Conservation (phyloP, 2,797 vertebrate species). For the Rhyacichthys aspro region DNA sequence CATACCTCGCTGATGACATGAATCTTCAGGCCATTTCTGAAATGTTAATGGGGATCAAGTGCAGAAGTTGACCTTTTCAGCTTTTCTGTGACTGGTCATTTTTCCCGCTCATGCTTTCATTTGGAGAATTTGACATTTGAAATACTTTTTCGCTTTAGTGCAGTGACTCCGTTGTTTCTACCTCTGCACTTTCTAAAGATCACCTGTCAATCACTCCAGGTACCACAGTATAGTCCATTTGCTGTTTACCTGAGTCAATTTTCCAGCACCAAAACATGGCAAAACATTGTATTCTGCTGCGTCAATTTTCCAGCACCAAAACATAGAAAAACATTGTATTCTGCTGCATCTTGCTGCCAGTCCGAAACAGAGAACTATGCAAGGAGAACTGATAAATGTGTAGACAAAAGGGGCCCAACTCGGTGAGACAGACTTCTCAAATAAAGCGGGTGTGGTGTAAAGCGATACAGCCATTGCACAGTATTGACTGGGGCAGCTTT, state of each 20-base stretch:
- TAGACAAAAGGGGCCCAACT: too few relatives aligned
- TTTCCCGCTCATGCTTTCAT: not conserved
- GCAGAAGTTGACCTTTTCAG: conserved; percentile 18
- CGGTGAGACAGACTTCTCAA: not conserved
- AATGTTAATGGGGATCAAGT: conserved; percentile 29
- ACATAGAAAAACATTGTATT: too few relatives aligned
- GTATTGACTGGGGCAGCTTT: not conserved
- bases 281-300: too few relatives aligned
- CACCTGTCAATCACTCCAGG: conserved; percentile 20
- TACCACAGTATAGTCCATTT: not conserved
- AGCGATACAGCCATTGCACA: not conserved
- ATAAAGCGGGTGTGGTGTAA: not conserved
- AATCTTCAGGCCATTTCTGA: conserved; percentile 5
- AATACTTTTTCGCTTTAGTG: conserved; percentile 6
- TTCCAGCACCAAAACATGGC: not conserved
- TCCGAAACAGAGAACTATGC: too few relatives aligned
- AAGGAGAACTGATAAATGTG: too few relatives aligned
- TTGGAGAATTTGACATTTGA: conserved; percentile 7
- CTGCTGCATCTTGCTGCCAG: too few relatives aligned
- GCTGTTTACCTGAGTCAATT: conserved; percentile 9
- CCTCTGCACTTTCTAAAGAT: conserved; percentile 19
- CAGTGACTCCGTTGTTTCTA: conserved; percentile 5
- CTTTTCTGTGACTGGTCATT: conserved; percentile 8
- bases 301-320: too few relatives aligned
- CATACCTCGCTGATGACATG: not conserved